A percentile compares a stretch with the other conserved stretches of the same genome.
Conservation (phyloP, 2,888 invertebrate species). For the Rutpela maculata region DNA sequence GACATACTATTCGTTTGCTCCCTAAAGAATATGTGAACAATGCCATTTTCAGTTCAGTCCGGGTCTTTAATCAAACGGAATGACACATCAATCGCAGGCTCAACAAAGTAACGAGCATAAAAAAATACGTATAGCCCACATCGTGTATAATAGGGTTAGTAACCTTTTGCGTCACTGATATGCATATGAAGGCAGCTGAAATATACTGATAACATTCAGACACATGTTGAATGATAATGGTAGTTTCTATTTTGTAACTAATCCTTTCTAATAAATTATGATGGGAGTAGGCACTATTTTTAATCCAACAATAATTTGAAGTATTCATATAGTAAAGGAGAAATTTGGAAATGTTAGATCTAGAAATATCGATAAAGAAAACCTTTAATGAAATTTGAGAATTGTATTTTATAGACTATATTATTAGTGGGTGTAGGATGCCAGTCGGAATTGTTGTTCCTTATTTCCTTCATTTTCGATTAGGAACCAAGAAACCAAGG, state of each 20-base stretch:
- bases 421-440: no score
- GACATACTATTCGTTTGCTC: neutral
- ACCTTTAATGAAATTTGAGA: no score
- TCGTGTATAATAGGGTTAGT: conserved; percentile 6
- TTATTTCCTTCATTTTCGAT: no score
- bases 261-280: no score
- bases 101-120: conserved; percentile 12
- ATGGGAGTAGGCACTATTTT: no score
- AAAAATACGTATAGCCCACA: conserved; percentile 26
- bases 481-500: no score
- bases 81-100: conserved; percentile 29
- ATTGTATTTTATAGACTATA: no score
- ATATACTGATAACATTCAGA: neutral
- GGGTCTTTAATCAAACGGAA: conserved; percentile 27
- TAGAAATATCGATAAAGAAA: no score
- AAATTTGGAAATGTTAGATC: no score
- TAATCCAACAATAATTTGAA: no score
- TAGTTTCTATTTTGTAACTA: neutral
- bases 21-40: conserved; percentile 11
- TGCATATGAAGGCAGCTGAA: neutral
- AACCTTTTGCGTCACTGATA: conserved; percentile 16
- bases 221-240: neutral
- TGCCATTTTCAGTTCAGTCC: conserved; percentile 19
- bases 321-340: no score
- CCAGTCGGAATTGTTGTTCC: no score